Conservation (phyloP, 53 echinoderm and acorn worm genomes). For the Echinarachnius parma region DNA sequence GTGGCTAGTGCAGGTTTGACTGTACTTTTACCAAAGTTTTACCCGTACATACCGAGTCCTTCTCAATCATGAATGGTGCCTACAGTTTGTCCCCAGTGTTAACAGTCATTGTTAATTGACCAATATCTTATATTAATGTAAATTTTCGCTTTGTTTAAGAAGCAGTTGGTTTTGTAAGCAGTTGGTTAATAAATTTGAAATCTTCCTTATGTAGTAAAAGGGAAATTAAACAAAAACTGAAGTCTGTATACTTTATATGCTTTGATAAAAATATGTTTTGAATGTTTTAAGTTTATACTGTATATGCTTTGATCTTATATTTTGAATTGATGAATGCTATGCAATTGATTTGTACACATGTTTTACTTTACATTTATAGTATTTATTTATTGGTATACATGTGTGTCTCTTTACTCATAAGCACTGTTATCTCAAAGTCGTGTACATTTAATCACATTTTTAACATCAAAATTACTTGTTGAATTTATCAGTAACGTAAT, state of each 20-base stretch:
- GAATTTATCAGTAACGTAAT: no score
- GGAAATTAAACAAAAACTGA: neutral
- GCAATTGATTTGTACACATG: conserved; percentile 43
- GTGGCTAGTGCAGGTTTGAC: no score
- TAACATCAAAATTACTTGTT: no score
- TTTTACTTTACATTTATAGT: conserved; percentile 4
- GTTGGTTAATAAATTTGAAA: no score
- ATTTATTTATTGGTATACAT: conserved; percentile 22
- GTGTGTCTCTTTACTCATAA: neutral
- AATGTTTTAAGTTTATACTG: neutral
- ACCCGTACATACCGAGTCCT: no score
- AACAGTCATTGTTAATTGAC: no score
- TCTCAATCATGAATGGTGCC: no score
- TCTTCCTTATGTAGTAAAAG: neutral
- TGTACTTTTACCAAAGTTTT: no score
- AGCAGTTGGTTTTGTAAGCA: neutral
- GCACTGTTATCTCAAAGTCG: neutral
- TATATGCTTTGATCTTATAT: neutral
- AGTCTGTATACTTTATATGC: neutral
- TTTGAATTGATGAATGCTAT: conserved; percentile 29
- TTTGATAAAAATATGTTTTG: neutral
- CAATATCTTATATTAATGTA: no score
- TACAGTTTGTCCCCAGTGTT: no score
- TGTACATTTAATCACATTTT: no score
- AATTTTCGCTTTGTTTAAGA: no score